Percentiles rank a stretch among this genome's conserved stretches.
Evolutionary conservation across 1,140 invertebrate species (phyloP).

Genomic region (Hestina assimilis): DNA sequence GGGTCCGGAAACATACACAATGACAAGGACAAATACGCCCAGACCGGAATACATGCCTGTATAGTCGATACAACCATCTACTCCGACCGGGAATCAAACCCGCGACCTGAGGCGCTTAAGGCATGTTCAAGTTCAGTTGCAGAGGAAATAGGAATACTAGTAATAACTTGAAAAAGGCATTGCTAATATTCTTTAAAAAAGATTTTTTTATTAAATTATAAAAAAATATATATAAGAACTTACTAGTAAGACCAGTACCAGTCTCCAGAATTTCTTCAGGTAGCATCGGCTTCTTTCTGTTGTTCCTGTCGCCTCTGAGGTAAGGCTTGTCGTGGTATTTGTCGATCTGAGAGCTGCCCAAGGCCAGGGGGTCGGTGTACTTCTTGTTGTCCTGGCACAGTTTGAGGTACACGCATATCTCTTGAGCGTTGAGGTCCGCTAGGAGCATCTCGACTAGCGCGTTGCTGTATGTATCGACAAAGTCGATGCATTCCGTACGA

Average conservation of each 20-base stretch:
- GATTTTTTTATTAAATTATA: background rate
- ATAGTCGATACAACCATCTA: no score
- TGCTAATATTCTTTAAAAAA: no score
- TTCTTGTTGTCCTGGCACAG: conserved; percentile 79
- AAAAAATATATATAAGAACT: conserved; percentile 30
- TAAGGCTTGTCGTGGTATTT: conserved; percentile 51
- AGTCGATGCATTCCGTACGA: conserved; percentile 83
- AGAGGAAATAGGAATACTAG: no score
- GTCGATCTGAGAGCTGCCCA: conserved; percentile 43
- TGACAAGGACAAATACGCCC: no score
- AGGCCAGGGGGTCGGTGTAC: conserved; percentile 45
- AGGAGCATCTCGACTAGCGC: conserved; percentile 88
- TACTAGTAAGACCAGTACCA: conserved; percentile 79
- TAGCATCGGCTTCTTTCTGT: conserved; percentile 44
- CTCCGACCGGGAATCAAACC: no score
- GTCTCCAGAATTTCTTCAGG: conserved; percentile 55
- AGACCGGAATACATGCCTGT: no score
- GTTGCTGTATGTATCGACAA: conserved; percentile 87
- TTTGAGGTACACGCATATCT: conserved; percentile 88
- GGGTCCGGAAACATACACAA: no score
- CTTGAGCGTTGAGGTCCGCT: conserved; percentile 86
- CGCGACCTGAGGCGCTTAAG: no score
- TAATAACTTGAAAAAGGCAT: no score
- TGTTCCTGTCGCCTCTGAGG: conserved; percentile 62
- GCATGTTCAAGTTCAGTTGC: no score